Percentiles rank a stretch among this genome's conserved stretches.
phyloP scores from a whole-genome alignment of 2,888 invertebrate genomes.

The Galeopsomyia nigrocyanea region DNA sequence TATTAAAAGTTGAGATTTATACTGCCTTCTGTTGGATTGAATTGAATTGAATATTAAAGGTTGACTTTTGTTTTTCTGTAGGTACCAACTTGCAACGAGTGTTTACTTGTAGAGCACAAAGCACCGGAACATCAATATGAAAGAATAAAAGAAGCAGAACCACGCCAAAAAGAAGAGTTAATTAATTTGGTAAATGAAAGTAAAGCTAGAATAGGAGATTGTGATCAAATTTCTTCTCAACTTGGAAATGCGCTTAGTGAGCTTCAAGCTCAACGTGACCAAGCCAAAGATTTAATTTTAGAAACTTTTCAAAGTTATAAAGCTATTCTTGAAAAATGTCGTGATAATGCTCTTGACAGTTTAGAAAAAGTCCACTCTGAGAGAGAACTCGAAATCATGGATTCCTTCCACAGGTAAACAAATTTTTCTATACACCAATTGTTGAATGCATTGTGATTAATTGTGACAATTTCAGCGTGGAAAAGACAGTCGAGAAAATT shows the following conservation, averaged over 20 bases:
- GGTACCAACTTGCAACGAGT: conserved; percentile 90
- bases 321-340: conserved; percentile 84
- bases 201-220: conserved; percentile 81
- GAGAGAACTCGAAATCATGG: conserved; percentile 91
- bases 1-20: conserved; percentile 53
- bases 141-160: conserved; percentile 84
- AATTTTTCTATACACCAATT: conserved; percentile 1
- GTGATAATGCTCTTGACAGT: conserved; percentile 82
- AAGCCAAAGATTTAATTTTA: conserved; percentile 85
- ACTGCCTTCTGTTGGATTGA: not conserved
- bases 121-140: conserved; percentile 87
- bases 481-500: conserved; percentile 86
- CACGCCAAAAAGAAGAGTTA: conserved; percentile 83
- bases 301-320: conserved; percentile 86
- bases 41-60: too few relatives aligned
- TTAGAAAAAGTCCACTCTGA: conserved; percentile 84
- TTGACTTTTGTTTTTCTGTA: conserved; percentile 64
- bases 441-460: conserved; percentile 5
- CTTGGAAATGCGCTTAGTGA: conserved; percentile 87
- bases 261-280: conserved; percentile 88
- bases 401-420: conserved; percentile 78
- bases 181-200: conserved; percentile 82
- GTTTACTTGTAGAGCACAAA: conserved; percentile 86
- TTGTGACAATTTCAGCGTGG: conserved; percentile 71
- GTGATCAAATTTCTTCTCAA: conserved; percentile 81